Percentiles rank a stretch among this genome's conserved stretches.
phyloP scores from a whole-genome alignment of 2,797 vertebrate species.

The Propithecus perrieri region DNA sequence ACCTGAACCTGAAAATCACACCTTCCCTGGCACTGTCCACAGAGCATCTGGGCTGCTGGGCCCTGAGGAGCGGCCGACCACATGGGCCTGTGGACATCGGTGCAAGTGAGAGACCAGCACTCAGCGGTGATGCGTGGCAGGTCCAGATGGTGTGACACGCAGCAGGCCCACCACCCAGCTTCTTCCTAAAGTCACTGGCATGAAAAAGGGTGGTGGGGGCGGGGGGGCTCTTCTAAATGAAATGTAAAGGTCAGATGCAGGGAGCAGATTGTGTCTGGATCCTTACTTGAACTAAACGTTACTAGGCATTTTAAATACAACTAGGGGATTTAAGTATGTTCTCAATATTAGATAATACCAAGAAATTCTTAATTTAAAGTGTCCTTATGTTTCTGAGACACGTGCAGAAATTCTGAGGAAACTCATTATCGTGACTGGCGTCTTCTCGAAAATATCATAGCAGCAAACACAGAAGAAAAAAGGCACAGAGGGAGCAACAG shows the following conservation, averaged over 20 bases:
- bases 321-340: not conserved
- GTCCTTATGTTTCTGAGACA: not conserved
- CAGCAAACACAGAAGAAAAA: not conserved
- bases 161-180: not conserved
- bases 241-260: not conserved
- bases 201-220: not conserved
- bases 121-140: not conserved
- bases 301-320: not conserved
- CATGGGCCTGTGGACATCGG: not conserved
- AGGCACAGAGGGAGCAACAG: not conserved
- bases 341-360: no score
- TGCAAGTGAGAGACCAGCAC: fast-evolving
- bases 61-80: not conserved
- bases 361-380: no score
- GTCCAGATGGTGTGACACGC: not conserved
- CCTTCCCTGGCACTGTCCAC: no score
- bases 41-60: not conserved
- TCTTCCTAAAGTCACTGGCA: not conserved
- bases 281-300: not conserved
- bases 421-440: not conserved
- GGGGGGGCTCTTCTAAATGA: not conserved
- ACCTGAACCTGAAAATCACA: no score
- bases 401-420: not conserved
- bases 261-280: not conserved
- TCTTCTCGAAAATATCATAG: fast-evolving